These are phyloP conservation scores for Megaustenia siamemsis DNA, from an alignment of 2,888 invertebrate genomes.

Conservation along the genomic window DNA sequence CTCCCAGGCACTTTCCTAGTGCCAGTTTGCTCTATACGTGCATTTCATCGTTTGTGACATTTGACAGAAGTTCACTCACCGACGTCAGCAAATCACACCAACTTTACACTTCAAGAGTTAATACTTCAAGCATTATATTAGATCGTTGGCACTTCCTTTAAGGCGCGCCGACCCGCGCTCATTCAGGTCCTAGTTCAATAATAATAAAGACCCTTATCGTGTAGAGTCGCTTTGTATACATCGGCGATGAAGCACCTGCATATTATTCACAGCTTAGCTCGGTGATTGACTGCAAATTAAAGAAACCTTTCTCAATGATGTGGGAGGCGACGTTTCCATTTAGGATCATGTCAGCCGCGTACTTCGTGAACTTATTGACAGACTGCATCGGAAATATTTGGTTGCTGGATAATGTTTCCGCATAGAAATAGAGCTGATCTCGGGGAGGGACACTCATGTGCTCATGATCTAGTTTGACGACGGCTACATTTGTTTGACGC, in stretches of 20 bases:
- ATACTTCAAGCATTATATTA: background rate
- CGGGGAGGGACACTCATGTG: too few species aligned
- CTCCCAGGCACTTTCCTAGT: background rate
- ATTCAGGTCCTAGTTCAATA: background rate
- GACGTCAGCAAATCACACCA: background rate
- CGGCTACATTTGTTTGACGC: too few species aligned
- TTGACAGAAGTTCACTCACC: background rate
- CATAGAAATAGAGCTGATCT: too few species aligned
- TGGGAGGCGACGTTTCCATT: background rate
- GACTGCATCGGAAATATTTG: too few species aligned
- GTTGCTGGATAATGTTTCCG: too few species aligned
- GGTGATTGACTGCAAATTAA: background rate
- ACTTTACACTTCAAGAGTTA: background rate
- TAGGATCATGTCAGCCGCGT: background rate
- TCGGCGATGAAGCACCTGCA: slow-evolving; percentile 5
- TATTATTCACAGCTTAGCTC: background rate
- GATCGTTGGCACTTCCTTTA: background rate
- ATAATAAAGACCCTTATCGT: background rate
- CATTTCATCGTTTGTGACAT: background rate
- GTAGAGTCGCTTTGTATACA: background rate
- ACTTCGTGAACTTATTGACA: background rate
- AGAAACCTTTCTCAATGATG: background rate
- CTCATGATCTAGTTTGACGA: too few species aligned
- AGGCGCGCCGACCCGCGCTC: background rate
- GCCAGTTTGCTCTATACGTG: background rate